Base-by-base conservation (phyloP, 2,888 invertebrate species). In the Hypolimnas misippus region DNA sequence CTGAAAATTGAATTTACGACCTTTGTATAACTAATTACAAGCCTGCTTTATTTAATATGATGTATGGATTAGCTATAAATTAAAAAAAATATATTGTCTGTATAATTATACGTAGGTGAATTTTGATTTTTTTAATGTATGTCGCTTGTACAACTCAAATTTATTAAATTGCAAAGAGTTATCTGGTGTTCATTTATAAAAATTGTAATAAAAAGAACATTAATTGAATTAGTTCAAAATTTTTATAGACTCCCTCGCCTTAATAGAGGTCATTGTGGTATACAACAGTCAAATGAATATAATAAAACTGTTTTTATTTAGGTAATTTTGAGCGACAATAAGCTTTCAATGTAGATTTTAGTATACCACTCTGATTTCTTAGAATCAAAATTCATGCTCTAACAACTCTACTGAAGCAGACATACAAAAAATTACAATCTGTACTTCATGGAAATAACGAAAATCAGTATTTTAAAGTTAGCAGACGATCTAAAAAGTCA, bases 381-480 rank as follows among this genome's bases (percentile, higher is more conserved):
- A 33, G 58, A 63, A 63, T 7, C 16, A 29, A 31, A 55, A 7
- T 51, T 52, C 35, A 19, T 51, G 29, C 51, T 38, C 17, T 40
- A 59, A 51, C 63, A 35, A 52, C 25, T 59, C 44, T 44, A 38
- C n/a, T 46, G 8, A 14, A 42, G 55, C 33, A 57, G 61, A 52
- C 52, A 33, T 12, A 49, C 49, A 61, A 60, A 57, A 65, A 65
- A 44, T 50, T 1, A 49, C 35, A 16, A 51, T 54, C 54, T 54
- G 53, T 35, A 57, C 19, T 21, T 61, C 42, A 44, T 42, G 54
- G 38, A 57, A 53, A 31, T 16, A 25, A 52, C 52, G 29, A 53
- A 53, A 25, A 57, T 60, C 46, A 60, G 60, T 57, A 49, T 56
- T 57, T 40, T 14, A 16, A 21, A 33, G 44, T 10, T 42, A 44